Evolutionary conservation across 1,140 invertebrate species (phyloP), one percentile per base, ranked within the genome.

Genomic region (Psilanteris sp.): DNA sequence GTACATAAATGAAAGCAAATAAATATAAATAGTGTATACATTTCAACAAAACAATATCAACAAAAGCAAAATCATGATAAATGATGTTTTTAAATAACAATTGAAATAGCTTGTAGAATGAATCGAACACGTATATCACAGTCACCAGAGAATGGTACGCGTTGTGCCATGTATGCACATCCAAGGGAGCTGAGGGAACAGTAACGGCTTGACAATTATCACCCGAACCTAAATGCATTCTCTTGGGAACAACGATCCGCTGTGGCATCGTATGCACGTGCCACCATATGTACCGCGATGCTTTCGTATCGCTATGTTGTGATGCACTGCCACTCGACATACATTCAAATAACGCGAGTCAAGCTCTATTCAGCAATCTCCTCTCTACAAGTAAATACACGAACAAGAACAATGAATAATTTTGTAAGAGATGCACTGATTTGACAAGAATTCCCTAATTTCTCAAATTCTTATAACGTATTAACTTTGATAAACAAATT

Each of bases 171-270:
- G 55, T 77, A 67, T 72, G 71, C 54, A 48, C 68, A 77, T 79
- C 70, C 76, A 70, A 66, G 64, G 61, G 55, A 78, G 71, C 73
- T 70, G 61, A 76, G 78, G 72, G 67, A 80, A 72, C 78, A 75
- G 77, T 80, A 83, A 79, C 79, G 79, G 79, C 76, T 76, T 76
- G 74, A 76, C 82, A 85, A 86, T 86, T 86, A 85, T 85, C 83
- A 80, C 78, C 75, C 79, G 43, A 68, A 77, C 76, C 76, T 68
- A 78, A 78, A 78, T 78, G 76, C 57, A 70, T 70, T 66, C 70
- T 76, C 76, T 29, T 46, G 75, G 68, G 75, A 62, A 68, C 43
- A 62, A 78, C 64, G 73, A 76, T 70, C 64, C 52, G 43, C 55
- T 48, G 62, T 61, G 70, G 72, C 74, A 75, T 71, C 73, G 72